Conservation (phyloP, 1,140 invertebrate genomes). For the Ridgeia piscesae region DNA sequence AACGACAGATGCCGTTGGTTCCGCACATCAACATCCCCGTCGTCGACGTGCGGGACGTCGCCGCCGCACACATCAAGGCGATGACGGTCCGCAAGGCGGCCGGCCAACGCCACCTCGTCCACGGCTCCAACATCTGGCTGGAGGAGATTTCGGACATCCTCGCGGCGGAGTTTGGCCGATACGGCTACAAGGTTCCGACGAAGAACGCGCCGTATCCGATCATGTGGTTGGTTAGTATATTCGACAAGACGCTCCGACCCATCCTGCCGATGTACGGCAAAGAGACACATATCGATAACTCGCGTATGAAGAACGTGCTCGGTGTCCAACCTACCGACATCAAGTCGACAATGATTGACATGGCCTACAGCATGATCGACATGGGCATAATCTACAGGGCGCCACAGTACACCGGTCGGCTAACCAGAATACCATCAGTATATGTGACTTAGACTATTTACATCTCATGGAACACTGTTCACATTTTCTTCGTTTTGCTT, state of each 20-base stretch:
- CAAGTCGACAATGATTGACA: constrained; percentile 59
- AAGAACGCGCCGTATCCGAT: neutral
- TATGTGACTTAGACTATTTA: neutral
- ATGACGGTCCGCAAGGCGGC: constrained; percentile 60
- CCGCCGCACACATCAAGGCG: constrained; percentile 62
- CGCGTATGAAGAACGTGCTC: constrained; percentile 52
- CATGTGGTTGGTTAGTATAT: constrained; percentile 24
- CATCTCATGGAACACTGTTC: neutral
- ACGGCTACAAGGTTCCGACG: constrained; percentile 37
- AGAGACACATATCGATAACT: constrained; percentile 60
- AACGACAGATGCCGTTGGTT: constrained; percentile 58
- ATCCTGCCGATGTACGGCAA: constrained; percentile 59
- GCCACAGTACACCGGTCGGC: neutral
- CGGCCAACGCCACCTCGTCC: constrained; percentile 50
- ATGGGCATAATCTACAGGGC: constrained; percentile 56
- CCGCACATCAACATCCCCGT: constrained; percentile 60
- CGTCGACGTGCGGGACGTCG: constrained; percentile 66
- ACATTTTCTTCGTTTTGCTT: neutral
- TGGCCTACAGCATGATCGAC: constrained; percentile 61
- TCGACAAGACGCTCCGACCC: constrained; percentile 58
- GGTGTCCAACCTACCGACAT: constrained; percentile 53
- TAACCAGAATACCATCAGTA: neutral
- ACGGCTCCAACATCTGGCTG: constrained; percentile 57
- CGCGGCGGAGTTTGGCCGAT: constrained; percentile 58
- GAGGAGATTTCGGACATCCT: constrained; percentile 58